These are phyloP conservation scores for Eledona agricola DNA, from an alignment of 2,888 invertebrate genomes.

Conservation along the genomic window DNA sequence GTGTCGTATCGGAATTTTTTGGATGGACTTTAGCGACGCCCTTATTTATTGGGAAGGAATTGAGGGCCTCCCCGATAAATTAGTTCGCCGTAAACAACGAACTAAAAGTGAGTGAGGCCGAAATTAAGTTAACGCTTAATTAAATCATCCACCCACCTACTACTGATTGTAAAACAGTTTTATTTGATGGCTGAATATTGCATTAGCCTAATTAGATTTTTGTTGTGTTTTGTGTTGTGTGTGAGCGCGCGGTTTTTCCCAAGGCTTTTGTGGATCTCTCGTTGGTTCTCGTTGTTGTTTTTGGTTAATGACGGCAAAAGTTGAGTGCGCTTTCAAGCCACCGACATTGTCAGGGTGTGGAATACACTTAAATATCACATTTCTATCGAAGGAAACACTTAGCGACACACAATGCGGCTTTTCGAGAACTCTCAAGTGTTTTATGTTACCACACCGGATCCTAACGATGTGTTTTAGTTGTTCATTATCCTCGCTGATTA, in stretches of 20 bases:
- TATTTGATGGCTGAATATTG: conserved; percentile 22
- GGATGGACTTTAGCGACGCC: no score
- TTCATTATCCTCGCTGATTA: no score
- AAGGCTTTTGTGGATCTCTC: conserved; percentile 8
- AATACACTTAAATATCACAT: not conserved
- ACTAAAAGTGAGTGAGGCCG: conserved; percentile 13
- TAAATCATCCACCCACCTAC: conserved; percentile 18
- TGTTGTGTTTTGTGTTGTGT: conserved; percentile 23
- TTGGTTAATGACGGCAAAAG: conserved; percentile 15
- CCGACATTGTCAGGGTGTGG: conserved; percentile 3
- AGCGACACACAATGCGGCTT: no score
- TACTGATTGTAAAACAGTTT: conserved; percentile 23
- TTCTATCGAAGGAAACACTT: no score
- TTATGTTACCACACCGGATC: no score
- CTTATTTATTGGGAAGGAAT: no score
- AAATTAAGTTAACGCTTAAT: conserved; percentile 26
- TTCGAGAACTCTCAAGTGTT: no score
- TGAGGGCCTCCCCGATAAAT: conserved; percentile 12
- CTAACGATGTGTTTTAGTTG: no score
- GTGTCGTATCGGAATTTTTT: no score
- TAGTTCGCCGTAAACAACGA: conserved; percentile 17
- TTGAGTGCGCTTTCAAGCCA: conserved; percentile 5
- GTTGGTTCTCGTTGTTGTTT: conserved; percentile 12
- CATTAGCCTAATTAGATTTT: conserved; percentile 28
- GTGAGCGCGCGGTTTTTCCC: conserved; percentile 18